Conservation (phyloP, 2,113 vertebrate species). For the Plotosus lineatus region DNA sequence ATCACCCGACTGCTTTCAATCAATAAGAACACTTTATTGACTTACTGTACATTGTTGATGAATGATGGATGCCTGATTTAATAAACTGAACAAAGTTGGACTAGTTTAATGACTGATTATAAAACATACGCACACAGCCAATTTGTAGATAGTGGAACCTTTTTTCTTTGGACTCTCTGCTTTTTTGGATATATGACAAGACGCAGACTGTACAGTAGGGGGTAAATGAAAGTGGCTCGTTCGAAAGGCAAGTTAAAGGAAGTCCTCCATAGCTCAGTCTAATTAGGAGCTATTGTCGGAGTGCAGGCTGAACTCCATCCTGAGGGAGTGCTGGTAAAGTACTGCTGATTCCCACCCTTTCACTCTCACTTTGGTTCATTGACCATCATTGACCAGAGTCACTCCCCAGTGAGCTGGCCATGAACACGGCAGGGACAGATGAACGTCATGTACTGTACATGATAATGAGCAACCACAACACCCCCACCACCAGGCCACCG, state of each 20-base stretch:
- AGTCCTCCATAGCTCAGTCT: constrained; percentile 30
- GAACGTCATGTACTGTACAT: constrained; percentile 11
- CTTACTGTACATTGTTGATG: constrained; percentile 21
- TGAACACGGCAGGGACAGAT: background rate
- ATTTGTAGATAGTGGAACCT: background rate
- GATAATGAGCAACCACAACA: background rate
- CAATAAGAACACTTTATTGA: constrained; percentile 30
- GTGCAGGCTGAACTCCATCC: constrained; percentile 6
- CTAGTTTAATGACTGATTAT: background rate
- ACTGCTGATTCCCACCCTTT: constrained; percentile 19
- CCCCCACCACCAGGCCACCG: too few relatives aligned
- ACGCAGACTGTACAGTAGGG: constrained; percentile 16
- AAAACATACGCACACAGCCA: background rate
- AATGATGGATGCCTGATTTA: constrained; percentile 16
- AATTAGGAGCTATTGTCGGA: constrained; percentile 27
- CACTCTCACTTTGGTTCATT: constrained; percentile 15
- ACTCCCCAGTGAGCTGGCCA: background rate
- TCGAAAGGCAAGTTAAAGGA: constrained; percentile 6
- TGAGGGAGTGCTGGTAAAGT: constrained; percentile 1
- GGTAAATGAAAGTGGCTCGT: constrained; percentile 29
- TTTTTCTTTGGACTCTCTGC: background rate
- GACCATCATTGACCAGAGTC: constrained; percentile 18
- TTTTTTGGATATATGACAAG: background rate
- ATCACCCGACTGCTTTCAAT: constrained; percentile 9
- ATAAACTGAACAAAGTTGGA: constrained; percentile 3